Evolutionary conservation across 1,140 invertebrate species (phyloP).

Genomic region (Drosophila nebulosa): DNA sequence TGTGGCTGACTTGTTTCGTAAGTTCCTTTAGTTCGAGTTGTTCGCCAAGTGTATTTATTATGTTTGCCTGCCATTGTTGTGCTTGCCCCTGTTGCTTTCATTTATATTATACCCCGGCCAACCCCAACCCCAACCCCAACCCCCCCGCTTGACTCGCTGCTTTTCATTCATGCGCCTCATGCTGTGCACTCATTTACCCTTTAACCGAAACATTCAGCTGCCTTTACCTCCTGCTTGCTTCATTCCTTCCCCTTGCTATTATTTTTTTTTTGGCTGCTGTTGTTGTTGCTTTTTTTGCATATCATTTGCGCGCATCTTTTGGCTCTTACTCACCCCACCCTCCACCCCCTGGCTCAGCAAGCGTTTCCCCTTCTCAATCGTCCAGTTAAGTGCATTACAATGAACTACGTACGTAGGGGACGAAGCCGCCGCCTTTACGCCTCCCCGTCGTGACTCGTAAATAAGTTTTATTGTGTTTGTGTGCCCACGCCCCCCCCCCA

Average conservation of each 20-base stretch:
- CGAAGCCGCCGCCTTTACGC: constrained; percentile 24
- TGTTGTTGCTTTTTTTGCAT: constrained; percentile 41
- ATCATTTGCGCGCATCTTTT: constrained; percentile 75
- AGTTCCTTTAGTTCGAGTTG: neutral
- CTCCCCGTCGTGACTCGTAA: constrained; percentile 73
- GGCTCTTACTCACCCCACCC: neutral
- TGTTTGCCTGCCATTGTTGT: constrained; percentile 39
- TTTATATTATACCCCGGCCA: constrained; percentile 62
- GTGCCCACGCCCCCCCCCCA: constrained; percentile 54
- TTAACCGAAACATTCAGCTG: constrained; percentile 65
- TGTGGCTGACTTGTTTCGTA: neutral
- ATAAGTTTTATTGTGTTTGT: constrained; percentile 79
- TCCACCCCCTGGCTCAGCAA: neutral
- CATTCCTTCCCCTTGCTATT: neutral
- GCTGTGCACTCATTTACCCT: constrained; percentile 75
- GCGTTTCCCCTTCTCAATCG: neutral
- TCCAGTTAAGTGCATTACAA: constrained; percentile 73
- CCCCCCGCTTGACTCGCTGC: neutral
- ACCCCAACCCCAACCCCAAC: neutral
- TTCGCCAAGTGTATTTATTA: constrained; percentile 41
- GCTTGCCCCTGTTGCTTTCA: constrained; percentile 58
- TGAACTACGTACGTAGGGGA: constrained; percentile 65
- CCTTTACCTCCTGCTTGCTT: constrained; percentile 16
- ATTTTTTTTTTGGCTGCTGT: neutral
- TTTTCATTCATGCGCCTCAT: constrained; percentile 69